Evolutionary conservation across 2,888 invertebrate genomes (phyloP).

Genomic region (Bembecia ichneumoniformis): DNA sequence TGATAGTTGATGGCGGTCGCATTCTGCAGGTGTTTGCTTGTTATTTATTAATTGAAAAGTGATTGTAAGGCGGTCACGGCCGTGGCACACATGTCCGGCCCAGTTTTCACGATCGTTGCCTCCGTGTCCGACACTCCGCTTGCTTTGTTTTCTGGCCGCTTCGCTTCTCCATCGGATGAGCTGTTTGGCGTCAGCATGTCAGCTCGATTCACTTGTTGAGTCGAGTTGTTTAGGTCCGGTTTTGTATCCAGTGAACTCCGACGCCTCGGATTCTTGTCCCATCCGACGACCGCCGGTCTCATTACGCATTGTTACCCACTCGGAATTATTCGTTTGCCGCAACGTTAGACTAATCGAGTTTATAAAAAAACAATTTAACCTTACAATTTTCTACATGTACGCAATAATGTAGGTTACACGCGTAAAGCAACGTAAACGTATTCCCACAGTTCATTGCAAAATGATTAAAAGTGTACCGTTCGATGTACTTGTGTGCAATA

Average conservation of each 20-base stretch:
- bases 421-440: neutral
- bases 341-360: neutral
- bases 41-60: slow-evolving; percentile 71
- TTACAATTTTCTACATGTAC: no score
- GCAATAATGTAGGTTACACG: neutral
- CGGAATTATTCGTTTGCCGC: neutral
- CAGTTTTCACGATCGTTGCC: slow-evolving; percentile 58
- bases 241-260: neutral
- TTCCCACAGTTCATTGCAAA: neutral
- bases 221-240: neutral
- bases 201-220: slow-evolving; percentile 42
- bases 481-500: slow-evolving; percentile 6
- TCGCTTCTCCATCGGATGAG: slow-evolving; percentile 17
- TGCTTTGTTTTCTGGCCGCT: slow-evolving; percentile 55
- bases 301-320: neutral
- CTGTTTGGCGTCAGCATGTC: slow-evolving; percentile 8
- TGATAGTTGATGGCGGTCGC: slow-evolving; percentile 51
- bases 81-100: slow-evolving; percentile 69
- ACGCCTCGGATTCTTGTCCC: neutral
- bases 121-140: slow-evolving; percentile 48
- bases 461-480: slow-evolving; percentile 14
- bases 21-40: slow-evolving; percentile 62
- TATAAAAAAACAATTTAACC: no score
- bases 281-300: neutral
- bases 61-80: slow-evolving; percentile 70